Evolutionary conservation across 2,797 vertebrate species (phyloP), one percentile per base, ranked within the genome.

Genomic region (Lycodopsis pacificus): DNA sequence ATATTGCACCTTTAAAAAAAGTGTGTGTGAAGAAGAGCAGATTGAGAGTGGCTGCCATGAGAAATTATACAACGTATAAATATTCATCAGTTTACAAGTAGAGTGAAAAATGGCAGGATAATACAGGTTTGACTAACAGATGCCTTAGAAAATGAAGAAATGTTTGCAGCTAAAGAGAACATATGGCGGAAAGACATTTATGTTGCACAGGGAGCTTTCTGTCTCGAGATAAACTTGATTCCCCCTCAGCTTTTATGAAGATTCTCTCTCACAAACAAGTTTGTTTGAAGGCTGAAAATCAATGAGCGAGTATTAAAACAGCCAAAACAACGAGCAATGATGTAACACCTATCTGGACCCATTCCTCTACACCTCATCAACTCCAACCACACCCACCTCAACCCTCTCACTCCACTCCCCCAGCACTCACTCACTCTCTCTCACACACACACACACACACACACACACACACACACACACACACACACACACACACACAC

Each of bases 281-380:
- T 49, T 53, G 10, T 13, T 48, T 66, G n/a, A 42, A 34, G 25
- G 53, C 5, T 51, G n/a, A 61, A 57, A 3, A 69, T 72, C 49
- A 67, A 66, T 36, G 22, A 75, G n/a, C 8, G n/a, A 56, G 22
- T 46, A 53, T 53, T 53, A 32, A 42, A 48, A 38, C 46, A 53
- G 48, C 48, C 36, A 65, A 71, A 80, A 71, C 49, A 49, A 69
- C 40, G 1, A 46, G 19, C 36, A 58, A 63, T 51, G 57, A 30
- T 51, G 48, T 40, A 66, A 51, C 62, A 73, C 36, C 64, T 46
- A 68, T 27, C 54, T 51, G 36, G 65, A 78, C 67, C 72, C 62
- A 36, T 20, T 40, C 73, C 38, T 65, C 19, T 22, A 66, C 73
- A 85, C 57, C 65, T 71, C 40, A 46, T 65, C 77, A 65, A 30